phyloP scores from a whole-genome alignment of 2,113 vertebrate genomes.

The Psittacara wagleri region DNA sequence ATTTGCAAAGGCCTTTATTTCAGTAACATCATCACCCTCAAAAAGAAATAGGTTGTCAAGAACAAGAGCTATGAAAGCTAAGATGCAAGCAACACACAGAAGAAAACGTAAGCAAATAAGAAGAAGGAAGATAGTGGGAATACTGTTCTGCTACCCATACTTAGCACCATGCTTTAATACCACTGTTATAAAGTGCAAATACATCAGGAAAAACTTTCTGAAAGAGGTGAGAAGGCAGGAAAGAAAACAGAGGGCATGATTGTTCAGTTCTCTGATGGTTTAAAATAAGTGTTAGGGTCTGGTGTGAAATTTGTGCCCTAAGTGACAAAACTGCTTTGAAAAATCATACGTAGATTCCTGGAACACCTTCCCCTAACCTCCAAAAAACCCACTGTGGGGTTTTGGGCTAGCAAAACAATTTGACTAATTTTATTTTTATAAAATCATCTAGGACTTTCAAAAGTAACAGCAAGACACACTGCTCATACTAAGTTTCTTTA shows the following conservation, averaged over 20 bases:
- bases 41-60: not conserved
- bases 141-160: not conserved
- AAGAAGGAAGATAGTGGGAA: not conserved
- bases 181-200: fast-evolving
- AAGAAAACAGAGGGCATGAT: not conserved
- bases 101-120: not conserved
- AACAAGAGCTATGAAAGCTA: not conserved
- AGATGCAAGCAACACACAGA: not conserved
- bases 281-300: not conserved
- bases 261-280: not conserved
- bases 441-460: not conserved
- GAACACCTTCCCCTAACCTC: not conserved
- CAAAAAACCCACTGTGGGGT: not conserved
- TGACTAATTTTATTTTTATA: not conserved
- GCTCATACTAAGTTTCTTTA: not conserved
- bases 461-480: not conserved
- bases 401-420: not conserved
- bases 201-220: not conserved
- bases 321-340: not conserved
- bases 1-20: not conserved
- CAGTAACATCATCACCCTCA: not conserved
- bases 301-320: not conserved
- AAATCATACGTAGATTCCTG: not conserved
- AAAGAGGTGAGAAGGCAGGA: not conserved
- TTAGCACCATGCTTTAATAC: not conserved